These are phyloP conservation scores for Cygnus atratus DNA, from an alignment of 2,113 vertebrate genomes.

Conservation along the genomic window DNA sequence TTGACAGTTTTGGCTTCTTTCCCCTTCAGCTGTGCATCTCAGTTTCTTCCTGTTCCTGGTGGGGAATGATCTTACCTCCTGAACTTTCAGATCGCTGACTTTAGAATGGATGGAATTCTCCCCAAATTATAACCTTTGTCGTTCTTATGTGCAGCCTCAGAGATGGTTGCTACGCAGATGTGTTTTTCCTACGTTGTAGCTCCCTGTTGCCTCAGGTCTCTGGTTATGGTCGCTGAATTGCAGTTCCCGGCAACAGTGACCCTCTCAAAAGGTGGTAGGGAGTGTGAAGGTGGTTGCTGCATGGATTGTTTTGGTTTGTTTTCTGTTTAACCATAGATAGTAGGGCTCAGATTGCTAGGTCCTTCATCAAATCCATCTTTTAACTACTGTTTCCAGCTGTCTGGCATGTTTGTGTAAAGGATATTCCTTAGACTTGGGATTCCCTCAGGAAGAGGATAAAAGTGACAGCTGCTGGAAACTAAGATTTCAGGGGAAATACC, in stretches of 20 bases:
- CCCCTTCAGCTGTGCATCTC: conserved; percentile 9
- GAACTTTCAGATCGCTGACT: neutral
- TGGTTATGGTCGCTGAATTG: neutral
- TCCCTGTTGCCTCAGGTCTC: neutral
- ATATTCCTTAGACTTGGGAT: neutral
- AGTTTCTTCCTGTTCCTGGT: neutral
- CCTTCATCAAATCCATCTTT: neutral
- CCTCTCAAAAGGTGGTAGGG: neutral
- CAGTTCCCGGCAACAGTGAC: neutral
- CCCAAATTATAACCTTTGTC: neutral
- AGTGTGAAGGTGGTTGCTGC: neutral
- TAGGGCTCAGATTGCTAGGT: neutral
- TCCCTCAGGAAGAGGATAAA: neutral
- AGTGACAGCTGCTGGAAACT: neutral
- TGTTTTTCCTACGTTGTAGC: neutral
- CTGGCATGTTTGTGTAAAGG: neutral
- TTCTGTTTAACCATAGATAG: neutral
- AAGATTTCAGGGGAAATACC: conserved; percentile 18
- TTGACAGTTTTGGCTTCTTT: neutral
- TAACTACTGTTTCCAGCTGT: neutral
- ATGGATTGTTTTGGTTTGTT: neutral
- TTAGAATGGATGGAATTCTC: conserved; percentile 5
- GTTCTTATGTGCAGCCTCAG: neutral
- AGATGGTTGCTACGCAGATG: neutral
- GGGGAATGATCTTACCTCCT: neutral